Percentiles rank a stretch among this genome's conserved stretches.
Conservation (phyloP, 2,888 invertebrate genomes). For the Phrixothrix hirtus region DNA sequence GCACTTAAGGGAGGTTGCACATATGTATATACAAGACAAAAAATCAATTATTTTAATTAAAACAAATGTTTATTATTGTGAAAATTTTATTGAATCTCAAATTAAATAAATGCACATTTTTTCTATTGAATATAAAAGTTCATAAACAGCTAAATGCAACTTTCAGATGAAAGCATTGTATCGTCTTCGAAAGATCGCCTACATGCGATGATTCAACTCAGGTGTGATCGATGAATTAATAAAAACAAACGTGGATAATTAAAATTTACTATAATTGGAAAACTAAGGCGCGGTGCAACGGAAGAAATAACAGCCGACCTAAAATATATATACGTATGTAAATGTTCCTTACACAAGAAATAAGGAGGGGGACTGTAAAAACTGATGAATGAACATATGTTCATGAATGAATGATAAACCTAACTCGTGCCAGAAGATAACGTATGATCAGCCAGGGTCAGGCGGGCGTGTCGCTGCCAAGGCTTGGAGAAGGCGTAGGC, state of each 20-base stretch:
- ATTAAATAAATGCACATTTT: too few relatives aligned
- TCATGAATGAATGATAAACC: constrained; percentile 52
- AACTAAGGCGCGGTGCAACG: constrained; percentile 49
- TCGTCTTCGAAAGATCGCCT: constrained; percentile 35
- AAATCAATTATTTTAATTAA: too few relatives aligned
- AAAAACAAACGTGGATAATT: constrained; percentile 55
- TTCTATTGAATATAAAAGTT: too few relatives aligned
- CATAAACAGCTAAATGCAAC: constrained; percentile 28
- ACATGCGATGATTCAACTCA: constrained; percentile 49
- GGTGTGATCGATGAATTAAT: constrained; percentile 56
- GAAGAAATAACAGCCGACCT: constrained; percentile 47
- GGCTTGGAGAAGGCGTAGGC: constrained; percentile 47
- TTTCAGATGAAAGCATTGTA: constrained; percentile 14
- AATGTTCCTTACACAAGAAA: constrained; percentile 43
- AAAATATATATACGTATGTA: constrained; percentile 47
- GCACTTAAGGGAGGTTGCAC: too few relatives aligned
- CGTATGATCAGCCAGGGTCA: constrained; percentile 49
- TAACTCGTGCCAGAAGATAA: constrained; percentile 46
- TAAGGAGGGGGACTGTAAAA: constrained; percentile 35
- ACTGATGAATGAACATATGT: constrained; percentile 53
- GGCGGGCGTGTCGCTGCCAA: constrained; percentile 49
- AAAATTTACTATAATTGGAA: constrained; percentile 56
- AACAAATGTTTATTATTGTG: too few relatives aligned
- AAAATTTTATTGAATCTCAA: too few relatives aligned
- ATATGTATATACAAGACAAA: too few relatives aligned